Evolutionary conservation across 2,113 vertebrate genomes (phyloP).

Genomic region (Python bivittatus): DNA sequence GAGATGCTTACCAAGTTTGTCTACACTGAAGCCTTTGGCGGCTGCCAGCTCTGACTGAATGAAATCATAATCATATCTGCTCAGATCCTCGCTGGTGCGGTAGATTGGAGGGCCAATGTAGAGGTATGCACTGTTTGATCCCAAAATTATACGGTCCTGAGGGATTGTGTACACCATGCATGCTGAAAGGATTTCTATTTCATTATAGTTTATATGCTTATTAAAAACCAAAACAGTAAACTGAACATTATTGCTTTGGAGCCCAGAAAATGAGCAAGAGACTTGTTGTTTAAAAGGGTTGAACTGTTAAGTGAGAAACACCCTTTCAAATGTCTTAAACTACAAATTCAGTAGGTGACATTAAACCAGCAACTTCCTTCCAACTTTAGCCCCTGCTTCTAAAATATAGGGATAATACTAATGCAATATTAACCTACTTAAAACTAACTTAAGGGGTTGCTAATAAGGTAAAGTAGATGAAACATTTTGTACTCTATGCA

Average conservation of each 20-base stretch:
- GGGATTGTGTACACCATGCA: neutral
- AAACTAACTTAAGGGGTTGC: neutral
- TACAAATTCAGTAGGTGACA: neutral
- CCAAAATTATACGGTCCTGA: conserved; percentile 85
- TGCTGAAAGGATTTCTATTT: neutral
- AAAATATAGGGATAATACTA: neutral
- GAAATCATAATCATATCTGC: conserved; percentile 85
- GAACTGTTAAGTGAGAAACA: neutral
- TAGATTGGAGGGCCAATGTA: conserved; percentile 84
- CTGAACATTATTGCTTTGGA: neutral
- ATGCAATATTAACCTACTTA: neutral
- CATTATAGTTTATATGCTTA: neutral
- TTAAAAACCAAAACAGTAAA: neutral
- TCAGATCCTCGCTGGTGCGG: conserved; percentile 76
- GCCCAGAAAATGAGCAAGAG: neutral
- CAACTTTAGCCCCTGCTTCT: neutral
- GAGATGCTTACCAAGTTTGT: conserved; percentile 69
- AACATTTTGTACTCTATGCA: neutral
- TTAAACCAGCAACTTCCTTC: neutral
- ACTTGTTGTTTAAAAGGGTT: neutral
- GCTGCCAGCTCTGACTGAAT: conserved; percentile 87
- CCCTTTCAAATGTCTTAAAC: neutral
- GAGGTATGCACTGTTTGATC: conserved; percentile 84
- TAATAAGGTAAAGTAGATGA: neutral
- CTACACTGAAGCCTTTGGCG: conserved; percentile 78